Percentiles rank a stretch among this genome's conserved stretches.
Evolutionary conservation across 1,140 invertebrate genomes (phyloP).

Genomic region (Papilio xuthus): DNA sequence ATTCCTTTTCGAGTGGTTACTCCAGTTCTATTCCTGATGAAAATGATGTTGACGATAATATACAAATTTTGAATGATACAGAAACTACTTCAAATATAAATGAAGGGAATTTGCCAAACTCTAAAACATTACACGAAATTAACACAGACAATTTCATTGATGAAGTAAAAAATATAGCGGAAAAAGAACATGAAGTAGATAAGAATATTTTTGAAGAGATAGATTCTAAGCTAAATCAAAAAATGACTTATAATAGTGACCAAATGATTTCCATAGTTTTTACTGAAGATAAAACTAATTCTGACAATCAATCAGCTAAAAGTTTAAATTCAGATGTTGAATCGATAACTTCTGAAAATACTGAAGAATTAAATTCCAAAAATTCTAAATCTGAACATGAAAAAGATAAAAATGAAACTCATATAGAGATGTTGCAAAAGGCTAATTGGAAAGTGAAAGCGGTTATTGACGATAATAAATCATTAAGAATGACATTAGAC

Average conservation of each 20-base stretch:
- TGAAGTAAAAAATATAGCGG: background rate
- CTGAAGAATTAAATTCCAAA: constrained; percentile 19
- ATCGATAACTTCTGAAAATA: constrained; percentile 24
- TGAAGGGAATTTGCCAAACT: background rate
- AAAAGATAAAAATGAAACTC: constrained; percentile 41
- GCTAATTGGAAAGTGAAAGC: constrained; percentile 57
- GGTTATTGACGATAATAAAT: constrained; percentile 46
- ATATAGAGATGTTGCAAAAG: constrained; percentile 28
- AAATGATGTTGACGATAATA: background rate
- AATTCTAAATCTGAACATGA: constrained; percentile 15
- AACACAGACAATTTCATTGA: background rate
- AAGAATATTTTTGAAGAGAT: background rate
- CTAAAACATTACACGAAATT: background rate
- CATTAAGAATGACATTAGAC: constrained; percentile 46
- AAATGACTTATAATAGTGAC: background rate
- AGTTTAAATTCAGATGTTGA: background rate
- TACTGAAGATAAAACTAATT: background rate
- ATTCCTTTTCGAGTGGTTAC: constrained; percentile 5
- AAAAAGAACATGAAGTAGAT: background rate
- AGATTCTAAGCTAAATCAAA: background rate
- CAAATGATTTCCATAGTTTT: background rate
- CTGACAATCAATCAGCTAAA: background rate
- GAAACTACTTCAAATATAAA: constrained; percentile 9
- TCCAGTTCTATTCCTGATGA: constrained; percentile 1
- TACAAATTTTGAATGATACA: background rate